phyloP scores from a whole-genome alignment of 1,140 invertebrate genomes.

The Drosophila suzukii region DNA sequence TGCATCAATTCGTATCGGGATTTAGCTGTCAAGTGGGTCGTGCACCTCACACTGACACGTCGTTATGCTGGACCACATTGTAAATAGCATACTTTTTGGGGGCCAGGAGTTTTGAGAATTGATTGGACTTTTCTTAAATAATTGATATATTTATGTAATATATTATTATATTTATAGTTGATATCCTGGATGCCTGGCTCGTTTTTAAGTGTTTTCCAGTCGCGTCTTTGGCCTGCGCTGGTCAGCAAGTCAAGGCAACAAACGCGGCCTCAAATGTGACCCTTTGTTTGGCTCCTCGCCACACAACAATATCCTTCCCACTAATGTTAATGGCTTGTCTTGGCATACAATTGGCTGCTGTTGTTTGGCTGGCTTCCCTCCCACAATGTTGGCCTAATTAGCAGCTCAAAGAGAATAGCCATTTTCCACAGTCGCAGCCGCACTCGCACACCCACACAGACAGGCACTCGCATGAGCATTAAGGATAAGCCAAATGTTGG shows the following conservation, averaged over 20 bases:
- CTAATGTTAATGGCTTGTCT: constrained; percentile 70
- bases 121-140: not conserved
- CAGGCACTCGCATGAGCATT: constrained; percentile 26
- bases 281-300: constrained; percentile 34
- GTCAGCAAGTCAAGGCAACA: constrained; percentile 54
- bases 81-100: constrained; percentile 21
- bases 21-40: constrained; percentile 48
- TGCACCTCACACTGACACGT: constrained; percentile 1
- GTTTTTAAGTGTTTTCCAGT: not conserved
- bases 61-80: constrained; percentile 3
- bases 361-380: constrained; percentile 33
- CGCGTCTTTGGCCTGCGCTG: not conserved
- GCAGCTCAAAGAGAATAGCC: constrained; percentile 31
- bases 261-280: constrained; percentile 27
- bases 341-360: constrained; percentile 66
- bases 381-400: constrained; percentile 62
- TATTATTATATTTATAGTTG: not conserved
- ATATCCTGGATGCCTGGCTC: no score
- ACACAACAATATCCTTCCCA: constrained; percentile 14
- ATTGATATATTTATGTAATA: not conserved
- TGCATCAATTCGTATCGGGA: constrained; percentile 44
- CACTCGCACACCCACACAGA: constrained; percentile 5
- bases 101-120: not conserved
- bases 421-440: constrained; percentile 22
- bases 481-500: constrained; percentile 49